phyloP scores from a whole-genome alignment of 2,113 vertebrate genomes.

The Nannospalax galili region DNA sequence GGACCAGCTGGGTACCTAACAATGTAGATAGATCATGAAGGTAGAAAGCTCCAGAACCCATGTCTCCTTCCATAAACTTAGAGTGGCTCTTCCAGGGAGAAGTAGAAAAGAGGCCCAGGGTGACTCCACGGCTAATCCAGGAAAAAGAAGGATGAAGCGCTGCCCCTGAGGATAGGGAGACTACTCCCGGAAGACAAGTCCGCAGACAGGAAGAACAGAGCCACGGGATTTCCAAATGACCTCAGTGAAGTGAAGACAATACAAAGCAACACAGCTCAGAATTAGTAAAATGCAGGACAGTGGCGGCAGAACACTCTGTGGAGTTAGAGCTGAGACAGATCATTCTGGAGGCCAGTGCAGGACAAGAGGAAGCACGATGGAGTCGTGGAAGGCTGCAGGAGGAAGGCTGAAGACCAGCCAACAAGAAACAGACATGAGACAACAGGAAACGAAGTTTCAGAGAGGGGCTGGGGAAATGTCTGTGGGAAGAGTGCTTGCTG shows the following conservation, averaged over 20 bases:
- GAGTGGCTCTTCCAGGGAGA: neutral
- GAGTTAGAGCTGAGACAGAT: too few species aligned
- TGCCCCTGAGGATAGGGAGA: neutral
- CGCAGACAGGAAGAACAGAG: neutral
- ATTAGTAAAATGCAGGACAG: fast-evolving
- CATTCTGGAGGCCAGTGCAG: neutral
- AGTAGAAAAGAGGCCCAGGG: neutral
- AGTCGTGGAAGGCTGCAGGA: neutral
- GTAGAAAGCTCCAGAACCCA: fast-evolving
- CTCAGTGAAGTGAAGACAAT: neutral
- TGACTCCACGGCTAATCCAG: neutral
- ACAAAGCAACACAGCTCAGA: neutral
- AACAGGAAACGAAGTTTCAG: neutral
- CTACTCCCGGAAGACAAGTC: fast-evolving
- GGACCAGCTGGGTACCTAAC: too few species aligned
- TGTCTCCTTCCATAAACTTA: neutral
- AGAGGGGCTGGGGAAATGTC: neutral
- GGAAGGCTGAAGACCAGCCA: too few species aligned
- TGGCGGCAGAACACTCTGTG: neutral
- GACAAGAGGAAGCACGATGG: neutral
- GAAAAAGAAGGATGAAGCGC: neutral
- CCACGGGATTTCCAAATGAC: fast-evolving
- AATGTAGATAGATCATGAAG: neutral
- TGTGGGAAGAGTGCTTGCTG: too few species aligned
- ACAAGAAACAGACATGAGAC: too few species aligned